Percentiles rank a stretch among this genome's conserved stretches.
These are phyloP conservation scores for Tenualosa ilisha DNA, from an alignment of 2,797 vertebrate species.

Conservation along the genomic window DNA sequence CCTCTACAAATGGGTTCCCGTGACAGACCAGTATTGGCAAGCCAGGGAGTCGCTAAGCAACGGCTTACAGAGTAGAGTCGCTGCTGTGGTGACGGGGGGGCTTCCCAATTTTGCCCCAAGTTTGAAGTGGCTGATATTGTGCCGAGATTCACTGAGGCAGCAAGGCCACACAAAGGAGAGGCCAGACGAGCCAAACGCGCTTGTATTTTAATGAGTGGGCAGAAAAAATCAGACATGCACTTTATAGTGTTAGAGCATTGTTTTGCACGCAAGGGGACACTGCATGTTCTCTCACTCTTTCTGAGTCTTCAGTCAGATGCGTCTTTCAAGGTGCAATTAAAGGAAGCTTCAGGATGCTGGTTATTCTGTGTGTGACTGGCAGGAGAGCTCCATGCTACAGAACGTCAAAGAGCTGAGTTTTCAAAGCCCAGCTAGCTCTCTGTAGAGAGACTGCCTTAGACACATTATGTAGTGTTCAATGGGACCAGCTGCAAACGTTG, in stretches of 20 bases:
- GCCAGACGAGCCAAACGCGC: conserved; percentile 58
- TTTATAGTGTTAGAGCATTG: conserved; percentile 56
- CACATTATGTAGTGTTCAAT: conserved; percentile 58
- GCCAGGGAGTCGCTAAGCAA: conserved; percentile 74
- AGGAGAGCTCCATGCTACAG: not conserved
- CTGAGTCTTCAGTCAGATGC: not conserved
- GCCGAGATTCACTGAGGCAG: conserved; percentile 59
- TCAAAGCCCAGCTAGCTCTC: conserved; percentile 27
- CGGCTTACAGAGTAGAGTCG: conserved; percentile 65
- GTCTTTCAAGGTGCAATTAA: not conserved
- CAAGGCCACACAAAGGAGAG: conserved; percentile 61
- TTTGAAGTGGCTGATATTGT: conserved; percentile 69
- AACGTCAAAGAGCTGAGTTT: conserved; percentile 2
- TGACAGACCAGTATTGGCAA: conserved; percentile 56
- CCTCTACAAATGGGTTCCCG: conserved; percentile 54
- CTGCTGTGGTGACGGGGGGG: conserved; percentile 65
- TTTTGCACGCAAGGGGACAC: conserved; percentile 41
- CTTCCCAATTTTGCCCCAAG: conserved; percentile 57
- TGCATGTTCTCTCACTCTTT: conserved; percentile 19
- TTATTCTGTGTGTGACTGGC: not conserved
- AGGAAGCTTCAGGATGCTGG: not conserved
- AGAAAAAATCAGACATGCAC: conserved; percentile 63
- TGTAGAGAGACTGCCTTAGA: conserved; percentile 57
- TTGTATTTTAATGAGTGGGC: conserved; percentile 61
- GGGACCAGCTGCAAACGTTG: conserved; percentile 73